Base-by-base conservation (phyloP, 1,140 invertebrate species). In the Brachionus koreanus region DNA sequence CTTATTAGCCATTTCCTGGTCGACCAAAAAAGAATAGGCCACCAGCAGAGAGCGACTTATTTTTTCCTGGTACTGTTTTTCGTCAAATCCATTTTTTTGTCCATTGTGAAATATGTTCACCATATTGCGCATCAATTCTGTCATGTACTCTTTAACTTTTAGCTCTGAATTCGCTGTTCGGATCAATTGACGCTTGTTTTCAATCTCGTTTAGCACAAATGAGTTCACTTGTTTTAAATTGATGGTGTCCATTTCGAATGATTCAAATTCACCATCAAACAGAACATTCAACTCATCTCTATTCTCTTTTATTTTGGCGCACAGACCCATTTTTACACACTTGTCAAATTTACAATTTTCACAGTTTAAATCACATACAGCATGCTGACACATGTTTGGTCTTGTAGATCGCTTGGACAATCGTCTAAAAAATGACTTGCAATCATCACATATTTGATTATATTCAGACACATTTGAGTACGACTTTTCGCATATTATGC, bases 41-140 rank as follows among this genome's bases (percentile, higher is more conserved):
- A 61, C 33, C 1, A 79, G 39, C 0, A 79, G 29, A 65, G 49
- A 19, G 6, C 49, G 46, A 9, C 33, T 79, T 33, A 79, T 42
- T 79, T 79, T 79, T 12, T 79, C 52, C 43, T 77, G 74, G 46
- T 52, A 57, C 7, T 69, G 65, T n/a, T n/a, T 69, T 39, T 69
- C 65, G 37, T 39, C 43, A 13, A 74, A 46, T 5, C 19, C 25
- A 13, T 2, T 25, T 10, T 61, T 65, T 61, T 63, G 12, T 35
- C 76, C 35, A 79, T 79, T 79, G 19, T 79, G 37, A 29, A 79
- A 61, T 25, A 79, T 39, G 57, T 29, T 79, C 7, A 39, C 23
- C 19, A 79, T 23, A 25, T 57, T 79, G 35, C 19, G 37, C 25
- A 35, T 61, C 49, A 79, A 65, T 10, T 79, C 76, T 25, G 57